These are phyloP conservation scores for Rhagoletis pomonella DNA, from an alignment of 1,140 invertebrate genomes.

Conservation along the genomic window DNA sequence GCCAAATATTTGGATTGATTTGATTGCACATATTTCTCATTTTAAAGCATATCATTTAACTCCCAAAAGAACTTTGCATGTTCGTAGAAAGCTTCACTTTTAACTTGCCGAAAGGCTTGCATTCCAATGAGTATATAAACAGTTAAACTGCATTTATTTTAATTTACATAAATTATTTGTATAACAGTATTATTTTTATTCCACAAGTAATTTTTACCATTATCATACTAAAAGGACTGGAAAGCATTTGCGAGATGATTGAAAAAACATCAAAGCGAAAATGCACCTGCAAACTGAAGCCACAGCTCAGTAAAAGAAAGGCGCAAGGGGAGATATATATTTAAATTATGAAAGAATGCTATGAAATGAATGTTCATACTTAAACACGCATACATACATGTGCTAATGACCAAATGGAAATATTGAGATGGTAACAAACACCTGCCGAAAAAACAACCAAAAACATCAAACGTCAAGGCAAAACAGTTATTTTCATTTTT, in stretches of 20 bases:
- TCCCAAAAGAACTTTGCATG: too few species aligned
- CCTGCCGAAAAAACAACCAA: slow-evolving; percentile 40
- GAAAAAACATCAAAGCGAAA: slow-evolving; percentile 30
- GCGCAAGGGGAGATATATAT: background rate
- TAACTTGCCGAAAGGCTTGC: background rate
- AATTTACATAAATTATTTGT: slow-evolving; percentile 41
- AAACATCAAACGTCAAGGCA: slow-evolving; percentile 19
- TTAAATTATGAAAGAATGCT: background rate
- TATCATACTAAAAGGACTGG: background rate
- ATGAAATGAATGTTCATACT: background rate
- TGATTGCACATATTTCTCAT: too few species aligned
- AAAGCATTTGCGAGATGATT: slow-evolving; percentile 43
- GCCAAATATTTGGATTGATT: too few species aligned
- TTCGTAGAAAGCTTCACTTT: background rate
- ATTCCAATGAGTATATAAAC: background rate
- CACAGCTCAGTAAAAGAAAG: background rate
- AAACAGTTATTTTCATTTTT: slow-evolving; percentile 36
- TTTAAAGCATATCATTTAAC: too few species aligned
- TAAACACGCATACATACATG: background rate
- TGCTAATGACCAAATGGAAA: background rate
- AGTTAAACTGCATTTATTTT: background rate
- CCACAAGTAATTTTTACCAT: background rate
- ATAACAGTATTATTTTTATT: background rate
- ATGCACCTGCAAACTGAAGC: slow-evolving; percentile 41
- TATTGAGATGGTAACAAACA: background rate